Percentiles rank a stretch among this genome's conserved stretches.
phyloP scores from a whole-genome alignment of 2,797 vertebrate species.

The Carcharodon carcharias region DNA sequence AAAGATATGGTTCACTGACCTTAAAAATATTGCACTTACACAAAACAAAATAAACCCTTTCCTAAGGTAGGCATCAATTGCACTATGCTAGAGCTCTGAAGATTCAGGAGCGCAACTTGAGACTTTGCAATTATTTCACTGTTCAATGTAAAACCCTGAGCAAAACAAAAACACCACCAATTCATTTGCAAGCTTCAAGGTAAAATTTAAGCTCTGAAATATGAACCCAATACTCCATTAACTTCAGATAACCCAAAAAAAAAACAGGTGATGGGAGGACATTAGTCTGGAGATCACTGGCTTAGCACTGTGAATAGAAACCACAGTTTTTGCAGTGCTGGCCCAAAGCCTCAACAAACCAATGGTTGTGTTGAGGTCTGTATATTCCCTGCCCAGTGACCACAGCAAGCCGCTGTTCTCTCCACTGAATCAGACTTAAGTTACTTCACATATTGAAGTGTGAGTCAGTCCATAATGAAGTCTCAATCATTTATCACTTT shows the following conservation, averaged over 20 bases:
- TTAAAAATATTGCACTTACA: constrained; percentile 19
- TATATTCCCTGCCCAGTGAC: neutral
- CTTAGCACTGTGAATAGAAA: neutral
- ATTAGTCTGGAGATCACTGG: neutral
- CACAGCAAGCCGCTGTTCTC: neutral
- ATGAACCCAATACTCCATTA: neutral
- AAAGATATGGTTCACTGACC: neutral
- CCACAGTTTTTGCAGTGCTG: neutral
- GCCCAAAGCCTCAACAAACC: neutral
- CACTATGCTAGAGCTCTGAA: neutral
- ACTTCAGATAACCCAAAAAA: neutral
- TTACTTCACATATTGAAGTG: neutral
- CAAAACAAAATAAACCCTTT: neutral
- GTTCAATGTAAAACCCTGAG: constrained; percentile 1
- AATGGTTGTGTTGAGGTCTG: too few species aligned
- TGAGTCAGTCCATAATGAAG: neutral
- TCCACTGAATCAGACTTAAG: neutral
- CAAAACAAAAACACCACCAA: constrained; percentile 5
- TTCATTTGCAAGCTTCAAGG: neutral
- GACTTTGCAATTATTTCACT: neutral
- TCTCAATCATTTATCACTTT: neutral
- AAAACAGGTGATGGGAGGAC: neutral
- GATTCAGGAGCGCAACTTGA: neutral
- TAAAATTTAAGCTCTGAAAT: neutral
- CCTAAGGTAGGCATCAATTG: neutral